phyloP scores from a whole-genome alignment of 2,797 vertebrate species.

The Thamnophis elegans region DNA sequence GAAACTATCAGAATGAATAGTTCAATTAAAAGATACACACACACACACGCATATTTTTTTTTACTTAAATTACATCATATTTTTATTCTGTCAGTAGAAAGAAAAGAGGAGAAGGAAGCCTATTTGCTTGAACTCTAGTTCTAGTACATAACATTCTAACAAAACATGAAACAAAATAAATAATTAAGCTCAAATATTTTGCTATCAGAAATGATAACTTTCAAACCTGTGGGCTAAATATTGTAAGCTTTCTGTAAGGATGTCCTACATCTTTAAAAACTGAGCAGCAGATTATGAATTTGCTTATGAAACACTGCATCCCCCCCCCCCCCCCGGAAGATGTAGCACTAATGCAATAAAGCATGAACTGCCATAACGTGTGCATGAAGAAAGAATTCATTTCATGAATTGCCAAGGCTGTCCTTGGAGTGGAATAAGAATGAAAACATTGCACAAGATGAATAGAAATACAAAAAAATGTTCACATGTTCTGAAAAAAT shows the following conservation, averaged over 20 bases:
- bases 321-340: neutral
- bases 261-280: neutral
- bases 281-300: neutral
- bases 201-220: conserved; percentile 12
- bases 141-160: conserved; percentile 20
- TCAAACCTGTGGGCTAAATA: neutral
- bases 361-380: neutral
- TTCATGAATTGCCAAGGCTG: neutral
- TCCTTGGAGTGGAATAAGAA: neutral
- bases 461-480: neutral
- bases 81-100: conserved; percentile 62
- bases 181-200: conserved; percentile 28
- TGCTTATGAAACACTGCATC: neutral
- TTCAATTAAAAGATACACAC: conserved; percentile 40
- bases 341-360: neutral
- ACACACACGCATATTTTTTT: conserved; percentile 17
- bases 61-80: conserved; percentile 45
- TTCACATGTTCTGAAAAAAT: neutral
- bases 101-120: neutral
- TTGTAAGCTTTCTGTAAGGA: neutral
- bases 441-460: neutral
- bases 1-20: neutral
- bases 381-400: neutral
- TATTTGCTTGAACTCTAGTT: conserved; percentile 29
- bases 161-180: conserved; percentile 36